phyloP scores from a whole-genome alignment of 30 jellyfish, hydroid and myxozoan genomes.

The Catostylus mosaicus region DNA sequence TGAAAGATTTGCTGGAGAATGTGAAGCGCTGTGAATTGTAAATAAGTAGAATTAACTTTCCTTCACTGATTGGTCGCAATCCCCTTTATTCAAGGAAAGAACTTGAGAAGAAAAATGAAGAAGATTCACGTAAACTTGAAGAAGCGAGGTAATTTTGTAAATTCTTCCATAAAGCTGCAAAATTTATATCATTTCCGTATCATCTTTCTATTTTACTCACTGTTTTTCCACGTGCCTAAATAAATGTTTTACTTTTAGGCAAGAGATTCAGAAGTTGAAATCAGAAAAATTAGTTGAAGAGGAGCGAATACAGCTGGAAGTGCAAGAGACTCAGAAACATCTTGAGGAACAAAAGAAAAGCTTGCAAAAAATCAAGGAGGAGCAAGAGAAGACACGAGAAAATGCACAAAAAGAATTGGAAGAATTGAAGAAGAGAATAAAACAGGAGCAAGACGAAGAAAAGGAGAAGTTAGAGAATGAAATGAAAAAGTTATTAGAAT shows the following conservation, averaged over 20 bases:
- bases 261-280: conserved; percentile 76
- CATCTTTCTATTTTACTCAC: too few species aligned
- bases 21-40: too few species aligned
- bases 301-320: conserved; percentile 71
- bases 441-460: conserved; percentile 81
- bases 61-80: too few species aligned
- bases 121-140: conserved; percentile 76
- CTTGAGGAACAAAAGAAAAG: conserved; percentile 74
- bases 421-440: conserved; percentile 75
- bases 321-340: conserved; percentile 74
- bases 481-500: conserved; percentile 63
- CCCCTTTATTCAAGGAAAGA: too few species aligned
- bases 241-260: conserved; percentile 32
- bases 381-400: conserved; percentile 80
- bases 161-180: too few species aligned
- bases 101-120: conserved; percentile 76
- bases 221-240: too few species aligned
- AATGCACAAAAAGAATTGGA: conserved; percentile 80
- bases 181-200: too few species aligned
- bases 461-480: conserved; percentile 78
- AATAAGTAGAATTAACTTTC: too few species aligned
- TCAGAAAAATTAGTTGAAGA: conserved; percentile 68
- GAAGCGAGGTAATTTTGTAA: conserved; percentile 74
- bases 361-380: conserved; percentile 70
- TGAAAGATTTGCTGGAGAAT: too few species aligned